phyloP scores from a whole-genome alignment of 2,113 vertebrate genomes.

The Brachirus orientalis region DNA sequence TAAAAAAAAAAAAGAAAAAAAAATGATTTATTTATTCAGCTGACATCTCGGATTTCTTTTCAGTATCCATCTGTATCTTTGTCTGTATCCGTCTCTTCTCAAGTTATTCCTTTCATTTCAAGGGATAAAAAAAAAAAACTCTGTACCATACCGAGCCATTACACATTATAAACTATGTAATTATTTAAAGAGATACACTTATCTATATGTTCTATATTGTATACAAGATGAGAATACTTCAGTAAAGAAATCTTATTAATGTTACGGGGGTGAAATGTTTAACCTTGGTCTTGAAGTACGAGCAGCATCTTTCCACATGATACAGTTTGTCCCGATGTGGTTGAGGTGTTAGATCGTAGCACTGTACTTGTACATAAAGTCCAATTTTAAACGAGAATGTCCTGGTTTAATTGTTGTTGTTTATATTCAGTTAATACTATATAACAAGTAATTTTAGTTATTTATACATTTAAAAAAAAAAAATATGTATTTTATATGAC shows the following conservation, averaged over 20 bases:
- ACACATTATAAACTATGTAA: constrained; percentile 62
- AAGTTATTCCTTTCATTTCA: constrained; percentile 25
- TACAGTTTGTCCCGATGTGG: constrained; percentile 70
- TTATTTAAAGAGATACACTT: constrained; percentile 70
- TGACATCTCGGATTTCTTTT: constrained; percentile 45
- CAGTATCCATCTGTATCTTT: too few relatives aligned
- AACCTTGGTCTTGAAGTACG: constrained; percentile 45
- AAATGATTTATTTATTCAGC: constrained; percentile 56
- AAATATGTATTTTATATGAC: constrained; percentile 58
- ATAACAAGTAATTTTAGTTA: constrained; percentile 53
- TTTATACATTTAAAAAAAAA: constrained; percentile 70
- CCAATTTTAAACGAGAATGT: constrained; percentile 53
- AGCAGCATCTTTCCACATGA: constrained; percentile 66
- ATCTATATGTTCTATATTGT: constrained; percentile 76
- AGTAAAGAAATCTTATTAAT: constrained; percentile 36
- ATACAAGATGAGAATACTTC: constrained; percentile 61
- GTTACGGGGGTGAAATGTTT: constrained; percentile 41
- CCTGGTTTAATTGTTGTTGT: constrained; percentile 63
- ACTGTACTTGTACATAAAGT: constrained; percentile 74
- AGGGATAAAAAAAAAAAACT: constrained; percentile 13
- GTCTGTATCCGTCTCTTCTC: constrained; percentile 29
- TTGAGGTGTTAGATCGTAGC: constrained; percentile 75
- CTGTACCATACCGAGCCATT: constrained; percentile 57
- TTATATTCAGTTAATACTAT: constrained; percentile 68
- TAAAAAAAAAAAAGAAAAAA: constrained; percentile 10